Base-by-base conservation (phyloP, 2,797 vertebrate genomes). In the Centropyge bicolor region DNA sequence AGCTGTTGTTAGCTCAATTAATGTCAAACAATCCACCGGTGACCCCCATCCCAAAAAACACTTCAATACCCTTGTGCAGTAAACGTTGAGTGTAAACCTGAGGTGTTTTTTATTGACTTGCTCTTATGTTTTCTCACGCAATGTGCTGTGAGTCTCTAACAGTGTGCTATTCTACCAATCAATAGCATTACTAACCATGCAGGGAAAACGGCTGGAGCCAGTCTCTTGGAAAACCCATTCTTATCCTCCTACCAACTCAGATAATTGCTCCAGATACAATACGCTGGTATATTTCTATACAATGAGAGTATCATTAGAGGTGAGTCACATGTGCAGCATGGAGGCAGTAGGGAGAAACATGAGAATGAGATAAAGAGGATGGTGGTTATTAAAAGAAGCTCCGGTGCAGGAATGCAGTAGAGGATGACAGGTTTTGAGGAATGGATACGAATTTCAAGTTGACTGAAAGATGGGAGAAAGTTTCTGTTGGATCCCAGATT, bases 381-480 rank as follows among this genome's bases (percentile, higher is more conserved):
- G 70, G 72, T 88, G 70, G 72, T 88, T 92, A 89, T 89, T 90
- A 90, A 84, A 86, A 85, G 87, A 86, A 82, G 74, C 82, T 43
- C 65, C 38, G 77, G 57, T 63, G 83, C 57, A 76, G 75, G 82
- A 75, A 86, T 77, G 79, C 85, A 77, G 73, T 5, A 14, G 81
- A 84, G 81, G 85, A 72, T 85, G 83, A 88, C 87, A 78, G 76
- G 71, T 78, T 92, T 86, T 87, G 86, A 88, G 76, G 67, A 85
- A 84, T 74, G 85, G 86, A 87, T 83, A 69, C 79, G 82, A 87
- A 84, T 75, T 78, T 83, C 70, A 81, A 80, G 80, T 66, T 7
- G 10, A 70, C 74, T 12, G 14, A 60, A 76, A 78, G 40, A 70
- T 52, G 59, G 38, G 64, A 59, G 45, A 68, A 76, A 57, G 75